These are phyloP conservation scores for Parotocinclus haroldoi DNA, from an alignment of 2,797 vertebrate genomes.

Conservation along the genomic window DNA sequence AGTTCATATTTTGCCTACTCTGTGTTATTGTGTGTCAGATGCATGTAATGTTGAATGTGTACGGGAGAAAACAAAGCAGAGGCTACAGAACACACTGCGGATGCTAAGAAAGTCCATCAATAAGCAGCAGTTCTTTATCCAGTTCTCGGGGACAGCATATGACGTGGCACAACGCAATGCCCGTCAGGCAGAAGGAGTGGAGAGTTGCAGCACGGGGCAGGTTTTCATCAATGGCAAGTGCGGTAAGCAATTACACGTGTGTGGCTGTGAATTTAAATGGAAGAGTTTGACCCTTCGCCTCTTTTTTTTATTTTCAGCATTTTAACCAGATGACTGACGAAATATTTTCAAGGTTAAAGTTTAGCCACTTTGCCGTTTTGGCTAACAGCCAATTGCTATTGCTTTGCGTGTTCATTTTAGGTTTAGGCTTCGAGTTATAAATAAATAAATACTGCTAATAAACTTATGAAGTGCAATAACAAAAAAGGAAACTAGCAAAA, in stretches of 20 bases:
- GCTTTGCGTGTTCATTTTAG: no score
- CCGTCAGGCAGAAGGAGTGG: slow-evolving; percentile 70
- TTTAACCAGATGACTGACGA: no score
- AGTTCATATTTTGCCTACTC: background rate
- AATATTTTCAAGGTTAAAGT: no score
- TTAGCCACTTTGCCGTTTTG: no score
- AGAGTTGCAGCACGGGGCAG: slow-evolving; percentile 82
- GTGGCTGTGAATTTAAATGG: no score
- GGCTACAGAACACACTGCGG: slow-evolving; percentile 85
- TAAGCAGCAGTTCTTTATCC: slow-evolving; percentile 93
- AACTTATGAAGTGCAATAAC: no score
- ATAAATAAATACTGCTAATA: no score
- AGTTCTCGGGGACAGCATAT: slow-evolving; percentile 89
- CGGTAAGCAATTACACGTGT: slow-evolving; percentile 68
- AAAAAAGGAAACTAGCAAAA: no score
- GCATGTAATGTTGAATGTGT: slow-evolving; percentile 84
- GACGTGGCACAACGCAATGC: slow-evolving; percentile 87
- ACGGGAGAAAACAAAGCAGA: slow-evolving; percentile 83
- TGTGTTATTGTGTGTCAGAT: slow-evolving; percentile 65
- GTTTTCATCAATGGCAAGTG: slow-evolving; percentile 84
- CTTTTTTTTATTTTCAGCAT: no score
- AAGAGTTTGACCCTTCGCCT: no score
- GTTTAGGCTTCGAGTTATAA: no score
- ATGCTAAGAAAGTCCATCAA: slow-evolving; percentile 90
- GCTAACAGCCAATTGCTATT: no score